Evolutionary conservation across 2,797 vertebrate genomes (phyloP), one percentile per base, ranked within the genome.

Genomic region (Mionectes olivaceus): DNA sequence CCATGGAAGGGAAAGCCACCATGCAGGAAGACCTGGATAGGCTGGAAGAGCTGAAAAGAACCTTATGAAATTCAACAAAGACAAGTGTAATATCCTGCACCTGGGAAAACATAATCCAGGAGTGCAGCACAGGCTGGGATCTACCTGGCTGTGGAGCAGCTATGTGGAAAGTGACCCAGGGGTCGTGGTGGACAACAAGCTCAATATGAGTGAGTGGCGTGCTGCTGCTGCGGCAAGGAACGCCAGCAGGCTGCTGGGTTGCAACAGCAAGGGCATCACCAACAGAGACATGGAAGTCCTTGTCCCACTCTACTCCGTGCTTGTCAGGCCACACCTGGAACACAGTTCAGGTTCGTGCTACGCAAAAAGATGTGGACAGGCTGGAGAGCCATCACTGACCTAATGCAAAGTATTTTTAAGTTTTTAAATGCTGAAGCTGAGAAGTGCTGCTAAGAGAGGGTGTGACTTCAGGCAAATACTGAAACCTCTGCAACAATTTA

Each of bases 211-310:
- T 56, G 61, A 74, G 56, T 1, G 7, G 7, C 25, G 39, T 8
- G n/a, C 32, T 63, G 55, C 49, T 74, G 60, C 30, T 63, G 35
- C 15, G 25, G 43, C 43, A n/a, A 64, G 43, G 30, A 37, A 56
- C 28, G n/a, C 19, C 65, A 73, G 63, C 0, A 0, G 33, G 33
- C 22, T 2, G 1, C 35, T 44, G 65, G 41, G 59, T 50, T 67
- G 22, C 59, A 41, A 5, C 86, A 80, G n/a, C 87, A 65, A 33
- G 22, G 27, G 39, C 50, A 59, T 22, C 49, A 18, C 27, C 32
- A 74, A 16, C 50, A 83, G 33, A 32, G 50, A 69, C 21, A n/a
- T 55, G 61, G 55, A 56, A 61, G 27, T 19, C 33, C n/a, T 2
- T 35, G 43, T 64, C 22, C 8, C n/a, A 21, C 52, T 28, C 9